Percentiles rank a stretch among this genome's conserved stretches.
phyloP scores from a whole-genome alignment of 2,888 invertebrate species.

The Drosophila ustulata region DNA sequence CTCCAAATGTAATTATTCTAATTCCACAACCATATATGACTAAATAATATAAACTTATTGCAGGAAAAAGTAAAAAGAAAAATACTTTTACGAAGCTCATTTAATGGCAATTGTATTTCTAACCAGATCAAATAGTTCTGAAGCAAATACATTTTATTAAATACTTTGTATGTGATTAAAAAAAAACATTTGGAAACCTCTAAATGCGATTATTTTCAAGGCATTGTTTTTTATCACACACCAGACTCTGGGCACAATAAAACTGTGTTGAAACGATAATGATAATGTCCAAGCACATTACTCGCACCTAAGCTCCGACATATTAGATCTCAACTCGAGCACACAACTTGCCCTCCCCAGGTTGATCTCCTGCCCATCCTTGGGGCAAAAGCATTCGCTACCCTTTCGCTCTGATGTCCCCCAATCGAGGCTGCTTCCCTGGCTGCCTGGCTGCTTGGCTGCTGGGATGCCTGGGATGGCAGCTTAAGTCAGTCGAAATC shows the following conservation, averaged over 20 bases:
- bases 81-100: no score
- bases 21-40: no score
- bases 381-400: conserved; percentile 22
- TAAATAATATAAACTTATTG: no score
- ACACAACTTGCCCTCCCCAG: conserved; percentile 7
- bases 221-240: not conserved
- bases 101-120: no score
- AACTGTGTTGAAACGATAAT: conserved; percentile 24
- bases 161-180: not conserved
- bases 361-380: conserved; percentile 6
- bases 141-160: no score
- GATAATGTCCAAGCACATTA: conserved; percentile 52
- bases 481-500: conserved; percentile 72
- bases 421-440: not conserved
- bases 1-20: no score
- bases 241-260: conserved; percentile 12
- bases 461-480: conserved; percentile 28
- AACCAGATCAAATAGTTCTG: no score
- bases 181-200: no score
- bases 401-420: conserved; percentile 41
- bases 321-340: conserved; percentile 31
- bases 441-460: not conserved
- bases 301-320: conserved; percentile 57
- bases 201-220: no score
- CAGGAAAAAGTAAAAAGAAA: not conserved